Evolutionary conservation across 2,113 vertebrate genomes (phyloP).

Genomic region (Lophius piscatorius): DNA sequence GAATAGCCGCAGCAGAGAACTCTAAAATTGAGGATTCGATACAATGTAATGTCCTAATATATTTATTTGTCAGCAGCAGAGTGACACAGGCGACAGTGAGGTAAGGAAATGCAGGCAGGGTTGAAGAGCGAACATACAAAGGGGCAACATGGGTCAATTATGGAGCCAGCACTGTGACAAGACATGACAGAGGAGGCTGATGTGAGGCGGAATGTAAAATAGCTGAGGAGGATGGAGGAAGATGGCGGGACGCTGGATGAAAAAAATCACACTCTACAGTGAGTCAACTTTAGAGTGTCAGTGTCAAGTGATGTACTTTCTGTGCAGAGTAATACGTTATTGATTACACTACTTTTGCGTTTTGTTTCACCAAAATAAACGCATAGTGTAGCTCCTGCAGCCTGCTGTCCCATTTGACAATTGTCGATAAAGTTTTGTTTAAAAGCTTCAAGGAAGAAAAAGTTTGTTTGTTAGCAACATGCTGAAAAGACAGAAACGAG

Average conservation of each 20-base stretch:
- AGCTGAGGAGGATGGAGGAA: conserved; percentile 34
- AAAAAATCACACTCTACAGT: conserved; percentile 21
- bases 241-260: conserved; percentile 14
- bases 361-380: no score
- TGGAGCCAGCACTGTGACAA: conserved; percentile 35
- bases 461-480: no score
- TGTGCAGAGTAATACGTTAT: no score
- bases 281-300: conserved; percentile 13
- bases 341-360: no score
- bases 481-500: no score
- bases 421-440: no score
- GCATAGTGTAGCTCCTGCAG: no score
- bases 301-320: no score
- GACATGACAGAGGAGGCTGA: conserved; percentile 37
- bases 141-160: conserved; percentile 60
- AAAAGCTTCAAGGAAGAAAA: no score
- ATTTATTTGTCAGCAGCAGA: conserved; percentile 18
- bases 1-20: conserved; percentile 8
- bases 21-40: not conserved
- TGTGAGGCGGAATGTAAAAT: conserved; percentile 28
- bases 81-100: conserved; percentile 9
- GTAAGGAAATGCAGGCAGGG: conserved; percentile 10
- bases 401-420: no score
- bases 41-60: conserved; percentile 25
- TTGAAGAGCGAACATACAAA: conserved; percentile 36